Conservation (phyloP, 1,140 invertebrate genomes). For the Planococcus citri region DNA sequence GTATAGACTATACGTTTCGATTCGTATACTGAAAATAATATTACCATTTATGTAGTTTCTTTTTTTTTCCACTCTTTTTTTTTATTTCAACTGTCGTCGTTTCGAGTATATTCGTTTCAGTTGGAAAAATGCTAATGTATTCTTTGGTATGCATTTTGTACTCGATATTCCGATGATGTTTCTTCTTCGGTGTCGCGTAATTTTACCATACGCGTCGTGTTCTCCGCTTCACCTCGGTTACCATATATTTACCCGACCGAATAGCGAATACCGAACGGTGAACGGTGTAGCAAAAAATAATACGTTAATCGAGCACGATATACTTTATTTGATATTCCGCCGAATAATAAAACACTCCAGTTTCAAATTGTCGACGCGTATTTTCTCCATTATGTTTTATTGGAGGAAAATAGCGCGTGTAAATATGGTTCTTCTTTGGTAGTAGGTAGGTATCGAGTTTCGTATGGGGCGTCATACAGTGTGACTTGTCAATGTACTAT, state of each 20-base stretch:
- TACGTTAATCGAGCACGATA: slow-evolving; percentile 6
- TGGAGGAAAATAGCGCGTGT: neutral
- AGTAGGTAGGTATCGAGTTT: too few species aligned
- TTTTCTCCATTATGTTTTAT: neutral
- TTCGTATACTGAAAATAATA: neutral
- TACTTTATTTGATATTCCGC: neutral
- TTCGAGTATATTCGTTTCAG: neutral
- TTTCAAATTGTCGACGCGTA: neutral
- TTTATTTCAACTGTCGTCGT: slow-evolving; percentile 7
- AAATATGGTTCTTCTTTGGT: neutral
- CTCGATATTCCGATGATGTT: neutral
- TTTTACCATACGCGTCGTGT: neutral
- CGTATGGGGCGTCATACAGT: too few species aligned
- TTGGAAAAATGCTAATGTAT: slow-evolving; percentile 3
- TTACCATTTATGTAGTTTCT: neutral
- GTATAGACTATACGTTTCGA: slow-evolving; percentile 1
- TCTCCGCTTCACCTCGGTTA: neutral
- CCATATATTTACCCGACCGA: too few species aligned
- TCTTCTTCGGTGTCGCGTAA: neutral
- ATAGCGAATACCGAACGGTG: too few species aligned
- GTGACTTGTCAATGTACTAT: too few species aligned
- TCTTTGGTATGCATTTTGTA: neutral
- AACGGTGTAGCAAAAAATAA: neutral
- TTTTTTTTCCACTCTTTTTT: too few species aligned
- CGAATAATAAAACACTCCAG: neutral